Evolutionary conservation across 1,140 invertebrate species (phyloP), one percentile per base, ranked within the genome.

Genomic region (Homarus americanus): DNA sequence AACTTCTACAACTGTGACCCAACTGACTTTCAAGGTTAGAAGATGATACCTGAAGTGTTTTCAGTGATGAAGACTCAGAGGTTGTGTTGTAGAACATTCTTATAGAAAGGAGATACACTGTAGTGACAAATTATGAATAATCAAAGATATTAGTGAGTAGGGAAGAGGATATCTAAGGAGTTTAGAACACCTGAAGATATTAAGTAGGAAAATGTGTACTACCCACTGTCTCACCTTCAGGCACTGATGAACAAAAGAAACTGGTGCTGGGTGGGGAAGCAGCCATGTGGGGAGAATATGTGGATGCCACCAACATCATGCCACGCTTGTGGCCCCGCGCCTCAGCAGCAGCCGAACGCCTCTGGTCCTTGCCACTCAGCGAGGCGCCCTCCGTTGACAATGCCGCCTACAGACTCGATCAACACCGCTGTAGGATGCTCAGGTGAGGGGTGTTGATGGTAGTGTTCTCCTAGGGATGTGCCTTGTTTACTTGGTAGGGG

Each of bases 271-370:
- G 98, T 10, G 98, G 0, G 53, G 98, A 98, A 94, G 96, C 97
- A 5, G 98, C 97, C 93, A 97, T 99, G 96, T 98, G 98, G 98
- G 96, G 96, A 0, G 98, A 98, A 94, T 96, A 96, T 93, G 97
- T 98, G 0, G 97, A 98, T 93, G 95, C 94, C 92, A 95, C 95
- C 5, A 96, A 96, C 91, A 92, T 96, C 4, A 94, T 96, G 66
- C 94, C 94, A 69, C 95, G 96, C 93, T 95, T 97, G 12, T 97
- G 97, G 96, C 97, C 97, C 1, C 94, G 98, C 90, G 97, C 97
- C 0, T 96, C 96, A 86, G 97, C 97, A 0, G 95, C 96, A 0
- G 98, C 98, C 2, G 98, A 99, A 94, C 95, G 96, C 92, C 95
- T 98, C 0, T 99, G 98, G 98, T 90, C 87, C 41, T 10, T 83